Base-by-base conservation (phyloP, 2,797 vertebrate genomes). In the Rachycentron canadum region DNA sequence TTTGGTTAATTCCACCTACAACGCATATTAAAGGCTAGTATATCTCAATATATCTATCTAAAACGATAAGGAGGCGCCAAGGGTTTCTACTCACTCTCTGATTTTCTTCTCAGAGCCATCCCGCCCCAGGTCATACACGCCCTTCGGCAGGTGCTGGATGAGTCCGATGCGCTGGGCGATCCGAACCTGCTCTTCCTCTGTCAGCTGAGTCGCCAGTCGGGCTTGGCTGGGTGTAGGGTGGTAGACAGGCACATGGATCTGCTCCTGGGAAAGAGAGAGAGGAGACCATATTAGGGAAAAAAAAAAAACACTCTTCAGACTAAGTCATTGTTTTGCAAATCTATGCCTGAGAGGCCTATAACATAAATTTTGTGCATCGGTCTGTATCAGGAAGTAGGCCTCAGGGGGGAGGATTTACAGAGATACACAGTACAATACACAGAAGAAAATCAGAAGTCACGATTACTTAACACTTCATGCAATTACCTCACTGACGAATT, bases 161-260 rank as follows among this genome's bases (percentile, higher is more conserved):
- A 97, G 96, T 32, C 96, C 96, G 3, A 97, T 96, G 13, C 96
- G 93, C 87, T 97, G 96, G 41, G 96, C 96, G 1, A 97, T 96
- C 65, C 96, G 95, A 52, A 96, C 86, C 90, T 97, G 96, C 84
- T 97, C 96, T 76, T 97, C 96, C 79, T 97, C 96, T 0, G 96
- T 97, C 87, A 97, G 91, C 93, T 97, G 96, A 5, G 96, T 96
- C 82, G 96, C 96, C 79, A 97, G 89, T 2, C 96, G 92, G 19
- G 95, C 87, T 86, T 97, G 96, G 79, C 95, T 96, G 50, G 96
- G 96, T 0, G 96, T 96, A 2, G 96, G 96, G 79, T 97, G 96
- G 79, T 96, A 97, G 69, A 96, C 89, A 0, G 95, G 96, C 77
- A 96, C 92, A n/a, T 95, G 91, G 58, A 91, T 92, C 72, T 94